Evolutionary conservation across 2,888 invertebrate species (phyloP).

Genomic region (Spilarctia lutea): DNA sequence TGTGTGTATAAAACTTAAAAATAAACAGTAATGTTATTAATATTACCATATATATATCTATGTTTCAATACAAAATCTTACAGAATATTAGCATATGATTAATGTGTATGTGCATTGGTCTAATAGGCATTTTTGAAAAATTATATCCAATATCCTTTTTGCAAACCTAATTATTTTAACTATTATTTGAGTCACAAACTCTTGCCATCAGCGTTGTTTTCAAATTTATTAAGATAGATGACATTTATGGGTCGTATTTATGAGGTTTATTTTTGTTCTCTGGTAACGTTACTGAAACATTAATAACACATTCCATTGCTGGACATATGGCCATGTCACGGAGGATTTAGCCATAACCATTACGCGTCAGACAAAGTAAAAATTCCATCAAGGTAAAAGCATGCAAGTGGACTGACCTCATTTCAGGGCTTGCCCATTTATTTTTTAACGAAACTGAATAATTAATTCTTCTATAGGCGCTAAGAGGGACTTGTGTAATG

Average conservation of each 20-base stretch:
- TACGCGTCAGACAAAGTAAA: slow-evolving; percentile 11
- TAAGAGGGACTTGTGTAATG: not conserved
- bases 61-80: no score
- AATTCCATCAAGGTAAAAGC: slow-evolving; percentile 17
- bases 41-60: no score
- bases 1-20: no score
- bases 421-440: slow-evolving; percentile 5
- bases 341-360: slow-evolving; percentile 20
- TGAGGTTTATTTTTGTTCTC: slow-evolving; percentile 8
- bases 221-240: not conserved
- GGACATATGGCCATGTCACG: slow-evolving; percentile 9
- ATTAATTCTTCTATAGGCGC: slow-evolving; percentile 1
- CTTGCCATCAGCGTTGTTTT: not conserved
- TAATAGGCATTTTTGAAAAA: no score
- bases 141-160: no score
- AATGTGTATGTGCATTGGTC: no score
- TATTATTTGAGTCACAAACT: not conserved
- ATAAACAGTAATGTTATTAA: no score
- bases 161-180: not conserved
- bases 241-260: slow-evolving; percentile 13
- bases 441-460: slow-evolving; percentile 9
- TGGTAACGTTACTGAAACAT: slow-evolving; percentile 12
- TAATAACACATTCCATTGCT: slow-evolving; percentile 15
- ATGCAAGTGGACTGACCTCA: slow-evolving; percentile 3
- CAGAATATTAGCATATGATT: no score